Conservation (phyloP, 2,797 vertebrate genomes). For the Urophycis tenuis region DNA sequence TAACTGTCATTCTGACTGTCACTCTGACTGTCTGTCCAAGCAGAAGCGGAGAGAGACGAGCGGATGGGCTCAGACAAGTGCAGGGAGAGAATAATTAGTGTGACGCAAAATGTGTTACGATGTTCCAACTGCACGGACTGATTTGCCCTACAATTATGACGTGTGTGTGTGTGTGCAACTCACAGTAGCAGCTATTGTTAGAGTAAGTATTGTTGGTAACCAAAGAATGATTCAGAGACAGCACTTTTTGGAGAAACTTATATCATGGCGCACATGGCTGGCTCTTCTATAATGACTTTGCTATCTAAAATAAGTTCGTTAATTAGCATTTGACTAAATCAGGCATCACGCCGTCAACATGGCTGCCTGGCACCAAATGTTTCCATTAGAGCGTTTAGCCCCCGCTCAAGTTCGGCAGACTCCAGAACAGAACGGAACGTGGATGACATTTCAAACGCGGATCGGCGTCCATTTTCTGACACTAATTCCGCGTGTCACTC, state of each 20-base stretch:
- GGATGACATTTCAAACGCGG: conserved; percentile 1
- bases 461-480: not conserved
- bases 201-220: too few species aligned
- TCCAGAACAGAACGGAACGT: not conserved
- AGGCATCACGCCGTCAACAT: not conserved
- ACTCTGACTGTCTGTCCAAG: not conserved
- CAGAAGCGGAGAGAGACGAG: not conserved
- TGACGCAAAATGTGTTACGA: not conserved
- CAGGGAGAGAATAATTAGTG: not conserved
- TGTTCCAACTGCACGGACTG: not conserved
- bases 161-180: not conserved
- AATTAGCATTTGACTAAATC: not conserved
- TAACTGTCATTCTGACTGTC: not conserved
- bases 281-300: not conserved
- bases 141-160: not conserved
- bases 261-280: not conserved
- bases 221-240: not conserved
- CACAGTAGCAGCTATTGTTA: not conserved
- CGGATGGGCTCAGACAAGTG: not conserved
- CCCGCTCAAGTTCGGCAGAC: not conserved
- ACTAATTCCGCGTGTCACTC: not conserved
- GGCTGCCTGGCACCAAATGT: not conserved
- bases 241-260: not conserved
- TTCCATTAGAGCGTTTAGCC: not conserved
- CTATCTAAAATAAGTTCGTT: not conserved